A percentile compares a stretch with the other conserved stretches of the same genome.
Conservation (phyloP, 2,888 invertebrate genomes). For the Synergus laeviventris region DNA sequence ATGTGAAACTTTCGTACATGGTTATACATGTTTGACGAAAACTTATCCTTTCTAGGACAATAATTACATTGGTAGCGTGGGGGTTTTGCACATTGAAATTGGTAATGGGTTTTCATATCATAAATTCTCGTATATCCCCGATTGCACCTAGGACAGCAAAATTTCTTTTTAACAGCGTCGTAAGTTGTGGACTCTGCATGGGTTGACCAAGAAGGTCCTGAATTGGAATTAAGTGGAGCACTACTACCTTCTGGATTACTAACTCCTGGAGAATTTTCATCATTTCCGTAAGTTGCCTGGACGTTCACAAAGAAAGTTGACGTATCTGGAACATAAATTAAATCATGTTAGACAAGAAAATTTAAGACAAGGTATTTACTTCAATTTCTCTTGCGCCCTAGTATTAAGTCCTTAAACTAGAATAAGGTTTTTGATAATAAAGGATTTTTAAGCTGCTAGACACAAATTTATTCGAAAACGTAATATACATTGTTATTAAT, state of each 20-base stretch:
- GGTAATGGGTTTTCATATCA: conserved; percentile 72
- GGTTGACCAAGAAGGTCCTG: conserved; percentile 21
- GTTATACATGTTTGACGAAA: conserved; percentile 70
- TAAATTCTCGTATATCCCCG: conserved; percentile 59
- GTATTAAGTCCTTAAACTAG: neutral
- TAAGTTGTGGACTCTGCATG: conserved; percentile 16
- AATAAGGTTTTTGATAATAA: neutral
- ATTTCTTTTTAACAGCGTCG: conserved; percentile 45
- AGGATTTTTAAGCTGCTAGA: neutral
- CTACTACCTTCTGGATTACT: conserved; percentile 5
- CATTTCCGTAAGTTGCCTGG: conserved; percentile 1
- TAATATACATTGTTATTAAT: neutral
- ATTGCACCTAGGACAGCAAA: conserved; percentile 58
- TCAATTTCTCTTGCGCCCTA: neutral
- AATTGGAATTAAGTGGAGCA: neutral
- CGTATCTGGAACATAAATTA: conserved; percentile 20
- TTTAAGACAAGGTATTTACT: neutral
- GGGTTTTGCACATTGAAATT: conserved; percentile 74
- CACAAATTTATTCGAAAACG: neutral
- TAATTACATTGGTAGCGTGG: conserved; percentile 74
- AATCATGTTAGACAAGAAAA: neutral
- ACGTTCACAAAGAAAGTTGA: conserved; percentile 29
- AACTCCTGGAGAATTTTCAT: conserved; percentile 13
- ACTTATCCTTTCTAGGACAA: conserved; percentile 70
- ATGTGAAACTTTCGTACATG: conserved; percentile 67